Evolutionary conservation across 1,140 invertebrate species (phyloP), one percentile per base, ranked within the genome.

Genomic region (Meteorus sp.): DNA sequence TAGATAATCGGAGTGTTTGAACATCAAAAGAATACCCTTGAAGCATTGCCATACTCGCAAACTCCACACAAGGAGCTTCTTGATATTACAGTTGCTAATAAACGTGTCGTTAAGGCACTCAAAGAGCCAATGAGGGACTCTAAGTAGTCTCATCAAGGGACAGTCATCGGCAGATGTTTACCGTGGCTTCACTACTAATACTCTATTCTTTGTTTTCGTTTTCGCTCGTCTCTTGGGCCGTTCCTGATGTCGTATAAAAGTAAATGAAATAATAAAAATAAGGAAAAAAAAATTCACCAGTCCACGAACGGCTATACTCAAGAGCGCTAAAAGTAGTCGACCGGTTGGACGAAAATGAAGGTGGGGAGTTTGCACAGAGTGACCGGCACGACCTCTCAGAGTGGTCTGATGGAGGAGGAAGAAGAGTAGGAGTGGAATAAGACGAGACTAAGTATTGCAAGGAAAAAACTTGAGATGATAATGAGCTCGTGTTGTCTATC

Each of bases 261-360:
- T 13, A 31, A 27, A 19, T 27, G 11, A 51, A 51, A 51, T 33
- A 9, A 31, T 33, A 35, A 17, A 7, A 27, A 48, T 15, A 39
- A 33, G 29, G 11, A 6, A 48, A 48, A 22, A 48, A 48, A 23
- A 9, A 25, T 19, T 13, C 8, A 23, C 13, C 45, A 25, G 23
- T n/a, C n/a, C n/a, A n/a, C n/a, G n/a, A n/a, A n/a, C n/a, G 13
- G 8, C 27, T 51, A 15, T 39, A 39, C 15, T 27, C 45, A 27
- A 48, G 45, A 51, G 47, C 47, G 47, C 29, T 51, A 50, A 50
- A 50, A 50, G 47, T 50, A 50, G 47, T 50, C 47, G 47, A 50
- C 47, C 47, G 47, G 47, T 50, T 50, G 47, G 27, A 50, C 47
- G 47, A 50, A 50, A 50, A 50, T 31, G 13, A 9, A 11, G 27